These are phyloP conservation scores for Polietes domitor DNA, from an alignment of 2,888 invertebrate species.

Conservation along the genomic window DNA sequence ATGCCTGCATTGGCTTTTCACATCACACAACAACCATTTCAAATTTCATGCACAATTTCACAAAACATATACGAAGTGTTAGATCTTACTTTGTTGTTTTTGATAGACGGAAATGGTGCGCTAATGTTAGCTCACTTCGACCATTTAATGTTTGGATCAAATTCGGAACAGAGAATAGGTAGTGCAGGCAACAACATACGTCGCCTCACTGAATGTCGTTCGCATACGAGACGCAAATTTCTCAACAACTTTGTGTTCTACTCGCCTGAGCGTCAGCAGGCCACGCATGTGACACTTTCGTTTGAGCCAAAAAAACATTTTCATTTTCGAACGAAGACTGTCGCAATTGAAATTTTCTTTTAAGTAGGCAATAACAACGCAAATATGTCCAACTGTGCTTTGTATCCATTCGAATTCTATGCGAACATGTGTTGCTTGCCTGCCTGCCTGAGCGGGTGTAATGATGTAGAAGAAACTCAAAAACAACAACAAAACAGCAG, in stretches of 20 bases:
- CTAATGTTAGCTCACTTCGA: conserved; percentile 14
- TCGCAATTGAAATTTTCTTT: neutral
- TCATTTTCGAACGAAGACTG: conserved; percentile 15
- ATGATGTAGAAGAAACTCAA: neutral
- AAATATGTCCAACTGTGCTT: neutral
- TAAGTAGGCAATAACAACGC: neutral
- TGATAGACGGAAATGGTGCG: neutral
- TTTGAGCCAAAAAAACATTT: conserved; percentile 4
- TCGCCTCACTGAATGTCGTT: neutral
- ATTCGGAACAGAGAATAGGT: neutral
- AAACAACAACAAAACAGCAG: neutral
- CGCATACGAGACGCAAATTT: neutral
- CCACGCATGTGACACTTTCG: conserved; percentile 28
- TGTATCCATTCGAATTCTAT: neutral
- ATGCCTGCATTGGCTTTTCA: neutral
- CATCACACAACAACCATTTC: neutral
- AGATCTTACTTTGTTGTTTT: conserved; percentile 11
- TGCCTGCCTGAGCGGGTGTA: neutral
- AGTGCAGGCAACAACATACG: neutral
- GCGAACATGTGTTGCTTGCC: neutral
- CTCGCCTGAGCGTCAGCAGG: neutral
- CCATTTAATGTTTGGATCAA: conserved; percentile 4
- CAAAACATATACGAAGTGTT: conserved; percentile 13
- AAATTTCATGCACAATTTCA: conserved; percentile 33
- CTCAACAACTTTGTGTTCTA: neutral